phyloP scores from a whole-genome alignment of 2,113 vertebrate species.

The Sinocyclocheilus maitianheensis region DNA sequence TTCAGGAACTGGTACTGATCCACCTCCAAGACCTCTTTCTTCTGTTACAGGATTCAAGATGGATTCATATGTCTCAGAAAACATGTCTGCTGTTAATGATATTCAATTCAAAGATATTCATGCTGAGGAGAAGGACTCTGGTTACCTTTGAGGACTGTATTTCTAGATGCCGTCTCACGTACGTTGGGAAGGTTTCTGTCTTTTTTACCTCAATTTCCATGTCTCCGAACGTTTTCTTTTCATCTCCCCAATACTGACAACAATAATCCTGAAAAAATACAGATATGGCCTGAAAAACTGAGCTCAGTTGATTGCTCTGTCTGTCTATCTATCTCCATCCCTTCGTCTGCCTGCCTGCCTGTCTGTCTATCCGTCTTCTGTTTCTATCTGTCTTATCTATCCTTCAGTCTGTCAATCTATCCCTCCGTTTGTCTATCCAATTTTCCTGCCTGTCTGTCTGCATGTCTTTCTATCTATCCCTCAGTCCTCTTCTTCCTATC shows the following conservation, averaged over 20 bases:
- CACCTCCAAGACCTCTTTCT: constrained; percentile 80
- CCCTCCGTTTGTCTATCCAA: background rate
- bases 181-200: constrained; percentile 65
- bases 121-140: background rate
- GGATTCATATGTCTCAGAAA: background rate
- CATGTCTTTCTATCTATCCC: too few relatives aligned
- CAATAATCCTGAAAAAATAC: constrained; percentile 73
- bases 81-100: background rate
- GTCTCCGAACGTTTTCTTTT: constrained; percentile 75
- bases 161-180: constrained; percentile 79
- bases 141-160: constrained; percentile 85
- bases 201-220: constrained; percentile 80
- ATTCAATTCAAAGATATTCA: background rate
- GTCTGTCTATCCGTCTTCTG: background rate
- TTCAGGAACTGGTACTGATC: constrained; percentile 86
- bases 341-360: background rate
- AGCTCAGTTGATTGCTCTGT: background rate
- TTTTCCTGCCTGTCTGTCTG: background rate
- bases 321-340: background rate
- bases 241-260: constrained; percentile 84
- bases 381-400: background rate
- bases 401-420: background rate
- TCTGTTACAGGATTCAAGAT: constrained; percentile 72
- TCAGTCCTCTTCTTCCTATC: too few relatives aligned
- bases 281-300: background rate